A percentile compares a stretch with the other conserved stretches of the same genome.
phyloP scores from a whole-genome alignment of 2,797 vertebrate species.

The Aldrovandia affinis region DNA sequence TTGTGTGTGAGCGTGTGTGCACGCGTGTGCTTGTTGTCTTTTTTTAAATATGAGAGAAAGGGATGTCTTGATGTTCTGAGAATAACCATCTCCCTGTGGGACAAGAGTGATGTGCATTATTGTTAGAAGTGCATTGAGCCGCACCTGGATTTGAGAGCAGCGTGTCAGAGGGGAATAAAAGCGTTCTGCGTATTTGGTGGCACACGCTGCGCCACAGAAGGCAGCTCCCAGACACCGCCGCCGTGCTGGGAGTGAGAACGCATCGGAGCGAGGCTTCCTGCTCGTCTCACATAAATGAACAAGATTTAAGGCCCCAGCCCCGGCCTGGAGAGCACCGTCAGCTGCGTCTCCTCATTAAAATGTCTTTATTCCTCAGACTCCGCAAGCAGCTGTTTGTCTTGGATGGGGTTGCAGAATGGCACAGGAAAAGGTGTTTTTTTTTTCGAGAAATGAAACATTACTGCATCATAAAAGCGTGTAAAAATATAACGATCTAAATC shows the following conservation, averaged over 20 bases:
- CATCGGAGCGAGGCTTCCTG: background rate
- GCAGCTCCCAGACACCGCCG: background rate
- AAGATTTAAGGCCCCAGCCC: background rate
- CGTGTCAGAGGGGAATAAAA: background rate
- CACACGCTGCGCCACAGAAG: background rate
- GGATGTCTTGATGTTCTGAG: background rate
- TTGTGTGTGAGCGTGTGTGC: too few relatives aligned
- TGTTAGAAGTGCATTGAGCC: background rate
- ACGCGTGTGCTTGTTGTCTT: too few relatives aligned
- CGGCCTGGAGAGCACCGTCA: background rate
- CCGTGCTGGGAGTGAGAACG: background rate
- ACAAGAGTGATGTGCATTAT: background rate
- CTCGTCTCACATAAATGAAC: background rate
- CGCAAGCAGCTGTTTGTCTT: background rate
- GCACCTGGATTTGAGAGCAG: background rate
- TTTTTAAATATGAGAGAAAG: background rate
- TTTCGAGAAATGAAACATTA: background rate
- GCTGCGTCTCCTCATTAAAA: background rate
- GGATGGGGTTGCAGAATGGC: background rate
- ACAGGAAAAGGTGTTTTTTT: background rate
- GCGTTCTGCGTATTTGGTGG: background rate
- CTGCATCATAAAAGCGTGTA: background rate
- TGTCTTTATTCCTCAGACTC: background rate
- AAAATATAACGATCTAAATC: background rate
- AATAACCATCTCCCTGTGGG: background rate